phyloP scores from a whole-genome alignment of 1,140 invertebrate species.

The Rhopalosiphum padi region DNA sequence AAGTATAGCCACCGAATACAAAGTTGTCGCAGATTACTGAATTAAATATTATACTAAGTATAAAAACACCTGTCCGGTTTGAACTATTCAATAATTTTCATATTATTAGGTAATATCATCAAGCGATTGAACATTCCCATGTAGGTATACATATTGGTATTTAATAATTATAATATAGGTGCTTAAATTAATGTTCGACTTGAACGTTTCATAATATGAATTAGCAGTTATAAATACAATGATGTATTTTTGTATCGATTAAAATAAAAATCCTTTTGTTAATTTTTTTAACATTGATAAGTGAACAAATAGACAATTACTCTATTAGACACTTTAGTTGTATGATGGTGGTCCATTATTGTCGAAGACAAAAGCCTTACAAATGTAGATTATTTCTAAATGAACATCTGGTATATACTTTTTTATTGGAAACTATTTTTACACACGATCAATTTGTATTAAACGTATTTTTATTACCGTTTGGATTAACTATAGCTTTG shows the following conservation, averaged over 20 bases:
- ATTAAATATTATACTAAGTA: neutral
- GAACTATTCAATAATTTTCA: neutral
- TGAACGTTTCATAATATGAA: neutral
- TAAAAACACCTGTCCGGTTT: neutral
- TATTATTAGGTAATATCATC: neutral
- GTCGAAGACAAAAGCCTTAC: slow-evolving; percentile 12
- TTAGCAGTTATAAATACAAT: neutral
- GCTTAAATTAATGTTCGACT: neutral
- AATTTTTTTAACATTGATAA: neutral
- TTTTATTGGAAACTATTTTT: neutral
- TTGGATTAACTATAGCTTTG: neutral
- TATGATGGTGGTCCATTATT: neutral
- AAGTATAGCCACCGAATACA: neutral
- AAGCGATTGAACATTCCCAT: neutral
- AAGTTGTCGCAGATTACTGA: neutral
- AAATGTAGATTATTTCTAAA: slow-evolving; percentile 27
- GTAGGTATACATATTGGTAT: neutral
- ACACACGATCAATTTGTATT: slow-evolving; percentile 5
- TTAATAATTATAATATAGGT: neutral
- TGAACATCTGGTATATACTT: neutral
- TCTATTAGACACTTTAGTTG: neutral
- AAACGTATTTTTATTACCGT: neutral
- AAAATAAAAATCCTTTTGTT: neutral
- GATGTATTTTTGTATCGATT: neutral
- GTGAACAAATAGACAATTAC: neutral